Evolutionary conservation across 2,888 invertebrate genomes (phyloP).

Genomic region (Pelosia muscerda): DNA sequence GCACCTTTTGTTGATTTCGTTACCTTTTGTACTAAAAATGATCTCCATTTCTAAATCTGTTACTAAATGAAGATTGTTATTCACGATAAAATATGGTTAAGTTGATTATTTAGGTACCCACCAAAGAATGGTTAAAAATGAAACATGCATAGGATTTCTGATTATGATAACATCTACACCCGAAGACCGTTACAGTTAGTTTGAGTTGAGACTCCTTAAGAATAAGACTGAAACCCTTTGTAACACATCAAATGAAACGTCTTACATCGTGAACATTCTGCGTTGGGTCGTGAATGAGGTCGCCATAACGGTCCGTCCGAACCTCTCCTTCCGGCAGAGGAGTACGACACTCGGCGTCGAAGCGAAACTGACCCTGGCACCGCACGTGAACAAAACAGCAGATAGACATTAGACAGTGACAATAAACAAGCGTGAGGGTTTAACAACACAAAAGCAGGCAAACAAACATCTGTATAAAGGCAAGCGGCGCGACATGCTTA

Average conservation of each 20-base stretch:
- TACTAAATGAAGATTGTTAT: conserved; percentile 27
- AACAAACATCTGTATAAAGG: conserved; percentile 66
- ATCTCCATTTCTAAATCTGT: conserved; percentile 37
- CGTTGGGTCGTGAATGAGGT: conserved; percentile 82
- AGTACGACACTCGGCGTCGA: conserved; percentile 93
- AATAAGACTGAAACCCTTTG: conserved; percentile 34
- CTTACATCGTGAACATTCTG: conserved; percentile 88
- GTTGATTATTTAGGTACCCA: conserved; percentile 12
- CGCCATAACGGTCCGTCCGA: conserved; percentile 87
- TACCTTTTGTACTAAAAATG: conserved; percentile 57
- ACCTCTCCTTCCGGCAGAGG: conserved; percentile 92
- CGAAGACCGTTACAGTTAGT: conserved; percentile 58
- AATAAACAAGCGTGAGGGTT: conserved; percentile 40
- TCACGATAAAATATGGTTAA: conserved; percentile 15
- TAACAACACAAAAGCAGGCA: conserved; percentile 47
- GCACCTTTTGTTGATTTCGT: conserved; percentile 54
- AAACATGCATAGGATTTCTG: conserved; percentile 35
- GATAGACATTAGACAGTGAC: conserved; percentile 52
- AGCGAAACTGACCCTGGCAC: conserved; percentile 94
- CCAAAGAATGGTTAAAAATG: conserved; percentile 6
- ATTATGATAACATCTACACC: conserved; percentile 39
- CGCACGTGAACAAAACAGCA: conserved; percentile 66
- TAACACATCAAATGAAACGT: conserved; percentile 39
- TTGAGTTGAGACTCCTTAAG: conserved; percentile 52
- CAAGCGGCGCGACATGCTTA: conserved; percentile 88